These are phyloP conservation scores for Himantopus leucocephalus DNA, from an alignment of 2,113 vertebrate genomes.

Conservation along the genomic window DNA sequence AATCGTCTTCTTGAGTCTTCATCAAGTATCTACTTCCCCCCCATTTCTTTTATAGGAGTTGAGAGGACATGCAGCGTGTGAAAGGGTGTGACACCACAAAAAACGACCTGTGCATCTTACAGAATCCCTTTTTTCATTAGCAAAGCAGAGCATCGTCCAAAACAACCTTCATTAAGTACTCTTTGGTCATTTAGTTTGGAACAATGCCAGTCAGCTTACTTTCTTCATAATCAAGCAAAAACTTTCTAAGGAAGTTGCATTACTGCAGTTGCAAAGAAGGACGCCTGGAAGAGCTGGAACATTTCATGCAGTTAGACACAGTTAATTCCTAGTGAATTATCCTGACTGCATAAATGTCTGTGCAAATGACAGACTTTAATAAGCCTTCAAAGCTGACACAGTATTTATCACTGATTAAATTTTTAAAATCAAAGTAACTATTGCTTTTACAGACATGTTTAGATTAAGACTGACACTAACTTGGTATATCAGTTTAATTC, in stretches of 20 bases:
- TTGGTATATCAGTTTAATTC: constrained; percentile 10
- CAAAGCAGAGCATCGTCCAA: not conserved
- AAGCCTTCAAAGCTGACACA: constrained; percentile 56
- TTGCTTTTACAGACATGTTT: constrained; percentile 45
- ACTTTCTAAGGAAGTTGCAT: not conserved
- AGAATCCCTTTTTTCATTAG: not conserved
- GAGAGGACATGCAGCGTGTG: not conserved
- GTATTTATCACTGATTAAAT: constrained; percentile 63
- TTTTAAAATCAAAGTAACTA: constrained; percentile 56
- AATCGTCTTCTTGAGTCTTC: not conserved
- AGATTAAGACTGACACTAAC: constrained; percentile 56
- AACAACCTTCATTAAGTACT: not conserved
- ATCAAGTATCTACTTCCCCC: not conserved
- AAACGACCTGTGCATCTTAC: not conserved
- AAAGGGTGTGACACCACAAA: not conserved
- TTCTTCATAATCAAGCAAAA: not conserved
- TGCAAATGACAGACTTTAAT: constrained; percentile 49
- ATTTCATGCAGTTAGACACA: not conserved
- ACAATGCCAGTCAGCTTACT: not conserved
- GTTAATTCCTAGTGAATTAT: constrained; percentile 24
- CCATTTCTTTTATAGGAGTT: not conserved
- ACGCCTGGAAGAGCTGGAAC: not conserved
- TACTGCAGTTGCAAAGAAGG: not conserved
- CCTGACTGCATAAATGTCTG: not conserved
- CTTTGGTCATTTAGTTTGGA: not conserved